Evolutionary conservation across 37 sponge, comb jelly and placozoan species (phyloP), one percentile per base, ranked within the genome.

Genomic region (Oopsacas minuta): DNA sequence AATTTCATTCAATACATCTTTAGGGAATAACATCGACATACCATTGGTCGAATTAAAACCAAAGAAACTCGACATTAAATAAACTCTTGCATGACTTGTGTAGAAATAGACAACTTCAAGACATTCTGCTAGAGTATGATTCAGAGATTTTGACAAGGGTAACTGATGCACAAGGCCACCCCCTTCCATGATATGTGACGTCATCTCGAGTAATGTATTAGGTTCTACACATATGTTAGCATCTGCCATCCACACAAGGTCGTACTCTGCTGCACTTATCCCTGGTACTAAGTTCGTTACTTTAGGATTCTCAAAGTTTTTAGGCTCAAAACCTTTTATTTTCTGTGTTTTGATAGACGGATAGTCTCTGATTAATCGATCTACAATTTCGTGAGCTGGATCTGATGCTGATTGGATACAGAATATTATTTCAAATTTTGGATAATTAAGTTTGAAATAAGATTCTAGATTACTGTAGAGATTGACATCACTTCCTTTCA

Each of bases 391-490:
- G 28, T 61, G 75, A 10, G 22, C 20, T 20, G 75, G 75, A 12
- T 61, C 75, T n/a, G 20, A 3, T 25, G 22, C 75, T 3, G 20
- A 25, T 61, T 61, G 28, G 7, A 61, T 61, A 61, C 75, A 61
- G 30, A 61, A 61, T 61, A 61, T 25, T 34, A 61, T 34, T 61
- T 61, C 75, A n/a, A 32, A 61, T 12, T 61, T n/a, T 3, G 75
- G 75, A n/a, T 61, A 61, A 34, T 61, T 34, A 25, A 25, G 75
- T 34, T 61, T 61, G 5, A 61, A 61, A n/a, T 61, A 61, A 3
- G 75, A 25, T 61, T 61, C 75, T 61, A 61, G 30, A 61, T 61
- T 61, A 3, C 28, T 12, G 75, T 61, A 61, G 75, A 61, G 75
- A 12, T 61, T 61, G 5, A 10, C 7, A n/a, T 61, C 75, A 25